These are phyloP conservation scores for Pseudoatta argentina DNA, from an alignment of 1,140 invertebrate species.

Conservation along the genomic window DNA sequence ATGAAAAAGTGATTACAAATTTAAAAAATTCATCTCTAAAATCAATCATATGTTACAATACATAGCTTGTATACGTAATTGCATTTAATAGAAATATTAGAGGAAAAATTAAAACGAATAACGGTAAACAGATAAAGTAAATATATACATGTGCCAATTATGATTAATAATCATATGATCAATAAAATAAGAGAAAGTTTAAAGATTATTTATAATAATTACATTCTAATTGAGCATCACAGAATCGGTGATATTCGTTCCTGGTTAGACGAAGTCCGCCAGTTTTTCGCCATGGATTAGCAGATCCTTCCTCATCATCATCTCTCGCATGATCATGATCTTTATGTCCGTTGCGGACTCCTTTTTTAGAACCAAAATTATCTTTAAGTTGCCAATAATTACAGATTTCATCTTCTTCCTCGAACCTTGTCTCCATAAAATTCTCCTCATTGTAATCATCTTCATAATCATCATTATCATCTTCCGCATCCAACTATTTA, in stretches of 20 bases:
- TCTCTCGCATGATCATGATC: constrained; percentile 68
- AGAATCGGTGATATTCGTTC: constrained; percentile 92
- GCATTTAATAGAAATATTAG: background rate
- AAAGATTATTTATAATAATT: constrained; percentile 80
- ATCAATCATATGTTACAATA: background rate
- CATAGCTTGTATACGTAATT: background rate
- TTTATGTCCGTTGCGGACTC: constrained; percentile 64
- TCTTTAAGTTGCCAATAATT: constrained; percentile 76
- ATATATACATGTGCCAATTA: background rate
- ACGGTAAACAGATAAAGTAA: background rate
- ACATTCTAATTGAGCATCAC: constrained; percentile 92
- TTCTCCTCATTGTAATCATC: constrained; percentile 83
- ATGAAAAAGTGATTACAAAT: too few relatives aligned
- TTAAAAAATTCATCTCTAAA: background rate
- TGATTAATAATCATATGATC: background rate
- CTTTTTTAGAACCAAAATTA: constrained; percentile 72
- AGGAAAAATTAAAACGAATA: background rate
- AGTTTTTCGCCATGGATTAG: constrained; percentile 89
- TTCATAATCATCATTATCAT: constrained; percentile 82
- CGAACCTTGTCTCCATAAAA: constrained; percentile 79
- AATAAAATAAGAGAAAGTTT: background rate
- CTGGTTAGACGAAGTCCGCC: constrained; percentile 88
- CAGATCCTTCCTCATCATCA: constrained; percentile 83
- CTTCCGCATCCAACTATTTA: constrained; percentile 79
- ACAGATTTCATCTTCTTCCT: constrained; percentile 78